These are phyloP conservation scores for Sycophila sp. DNA, from an alignment of 1,140 invertebrate species.

Conservation along the genomic window DNA sequence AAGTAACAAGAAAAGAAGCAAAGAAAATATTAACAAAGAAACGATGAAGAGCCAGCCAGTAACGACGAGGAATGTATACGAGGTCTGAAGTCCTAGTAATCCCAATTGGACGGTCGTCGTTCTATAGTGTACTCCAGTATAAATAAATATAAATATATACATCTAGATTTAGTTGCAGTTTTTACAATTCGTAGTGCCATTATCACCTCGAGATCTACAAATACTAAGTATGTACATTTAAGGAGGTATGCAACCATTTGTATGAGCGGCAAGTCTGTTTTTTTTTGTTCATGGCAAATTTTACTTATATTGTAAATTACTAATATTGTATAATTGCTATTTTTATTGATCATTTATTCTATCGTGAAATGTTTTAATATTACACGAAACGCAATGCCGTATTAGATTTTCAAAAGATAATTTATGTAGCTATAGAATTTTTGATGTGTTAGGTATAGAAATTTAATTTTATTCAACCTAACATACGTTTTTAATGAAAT, in stretches of 20 bases:
- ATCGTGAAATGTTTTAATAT: no score
- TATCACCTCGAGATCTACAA: conserved; percentile 27
- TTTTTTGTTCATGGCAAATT: conserved; percentile 25
- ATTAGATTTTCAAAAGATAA: conserved; percentile 5
- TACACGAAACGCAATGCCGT: conserved; percentile 10
- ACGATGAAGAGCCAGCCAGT: neutral
- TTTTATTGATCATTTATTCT: neutral
- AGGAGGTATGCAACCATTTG: neutral
- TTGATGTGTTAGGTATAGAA: neutral
- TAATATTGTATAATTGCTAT: conserved; percentile 2
- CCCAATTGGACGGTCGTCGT: conserved; percentile 15
- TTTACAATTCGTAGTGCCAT: conserved; percentile 33
- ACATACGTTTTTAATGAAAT: neutral
- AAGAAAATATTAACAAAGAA: neutral
- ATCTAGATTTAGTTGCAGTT: conserved; percentile 24
- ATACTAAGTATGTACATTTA: conserved; percentile 8
- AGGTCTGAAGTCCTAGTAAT: conserved; percentile 7
- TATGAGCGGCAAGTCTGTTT: neutral
- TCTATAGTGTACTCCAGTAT: conserved; percentile 16
- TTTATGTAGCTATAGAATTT: conserved; percentile 1
- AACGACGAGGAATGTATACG: conserved; percentile 23
- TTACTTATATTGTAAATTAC: conserved; percentile 23
- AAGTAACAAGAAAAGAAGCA: conserved; percentile 28
- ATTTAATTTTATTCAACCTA: conserved; percentile 4
- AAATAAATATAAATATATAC: conserved; percentile 12